Conservation (phyloP, 2,113 vertebrate species). For the Tachysurus fulvidraco region DNA sequence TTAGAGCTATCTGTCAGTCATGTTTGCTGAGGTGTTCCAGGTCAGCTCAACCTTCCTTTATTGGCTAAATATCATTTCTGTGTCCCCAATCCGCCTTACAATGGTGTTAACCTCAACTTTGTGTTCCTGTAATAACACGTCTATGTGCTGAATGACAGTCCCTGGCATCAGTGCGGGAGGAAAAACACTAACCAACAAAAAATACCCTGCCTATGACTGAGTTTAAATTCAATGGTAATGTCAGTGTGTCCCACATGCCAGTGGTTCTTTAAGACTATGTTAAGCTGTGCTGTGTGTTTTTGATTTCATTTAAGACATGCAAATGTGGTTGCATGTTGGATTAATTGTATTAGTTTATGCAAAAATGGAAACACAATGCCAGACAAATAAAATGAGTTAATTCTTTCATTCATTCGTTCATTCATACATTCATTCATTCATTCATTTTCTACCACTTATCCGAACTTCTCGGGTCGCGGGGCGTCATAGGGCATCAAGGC, state of each 20-base stretch:
- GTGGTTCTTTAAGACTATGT: not conserved
- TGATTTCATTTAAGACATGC: not conserved
- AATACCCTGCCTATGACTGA: not conserved
- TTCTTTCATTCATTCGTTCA: too few species aligned
- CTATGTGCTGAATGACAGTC: slow-evolving; percentile 6
- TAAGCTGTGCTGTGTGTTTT: not conserved
- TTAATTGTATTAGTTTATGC: not conserved
- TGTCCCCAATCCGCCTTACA: slow-evolving; percentile 18
- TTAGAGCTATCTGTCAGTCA: slow-evolving; percentile 41
- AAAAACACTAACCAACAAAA: not conserved
- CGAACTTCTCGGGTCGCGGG: too few species aligned
- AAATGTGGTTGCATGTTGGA: not conserved
- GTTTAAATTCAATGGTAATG: not conserved
- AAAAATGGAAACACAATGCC: not conserved
- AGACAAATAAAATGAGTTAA: not conserved
- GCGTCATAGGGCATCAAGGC: too few species aligned
- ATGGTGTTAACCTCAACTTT: slow-evolving; percentile 41
- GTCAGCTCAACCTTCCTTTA: slow-evolving; percentile 24
- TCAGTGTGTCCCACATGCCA: not conserved
- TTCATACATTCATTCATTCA: too few species aligned
- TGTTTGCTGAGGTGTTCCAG: slow-evolving; percentile 26
- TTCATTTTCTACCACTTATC: too few species aligned
- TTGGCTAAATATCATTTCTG: slow-evolving; percentile 49
- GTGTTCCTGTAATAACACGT: slow-evolving; percentile 23
- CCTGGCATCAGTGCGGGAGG: not conserved